These are phyloP conservation scores for Siniperca scherzeri DNA, from an alignment of 2,797 vertebrate species.

Conservation along the genomic window DNA sequence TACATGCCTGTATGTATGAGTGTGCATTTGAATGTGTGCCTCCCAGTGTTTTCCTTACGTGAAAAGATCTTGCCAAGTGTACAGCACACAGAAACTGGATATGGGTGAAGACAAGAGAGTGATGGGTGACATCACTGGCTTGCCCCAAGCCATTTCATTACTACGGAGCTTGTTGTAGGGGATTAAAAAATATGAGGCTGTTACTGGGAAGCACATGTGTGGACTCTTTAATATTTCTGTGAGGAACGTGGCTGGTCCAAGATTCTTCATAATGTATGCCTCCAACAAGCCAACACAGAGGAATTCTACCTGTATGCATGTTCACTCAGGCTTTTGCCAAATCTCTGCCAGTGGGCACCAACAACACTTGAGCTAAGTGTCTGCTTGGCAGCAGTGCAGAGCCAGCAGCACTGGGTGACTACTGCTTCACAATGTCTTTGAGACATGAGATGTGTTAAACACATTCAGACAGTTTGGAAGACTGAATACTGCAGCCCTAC, in stretches of 20 bases:
- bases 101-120: conserved; percentile 54
- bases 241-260: background rate
- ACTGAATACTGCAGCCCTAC: conserved; percentile 47
- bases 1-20: conserved; percentile 43
- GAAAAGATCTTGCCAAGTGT: conserved; percentile 42
- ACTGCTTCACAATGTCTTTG: conserved; percentile 50
- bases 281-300: conserved; percentile 4
- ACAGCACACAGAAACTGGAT: conserved; percentile 63
- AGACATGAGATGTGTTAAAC: conserved; percentile 58
- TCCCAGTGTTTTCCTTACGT: conserved; percentile 45
- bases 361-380: conserved; percentile 60
- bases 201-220: conserved; percentile 45
- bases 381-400: conserved; percentile 50
- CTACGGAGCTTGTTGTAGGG: conserved; percentile 1
- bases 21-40: conserved; percentile 33
- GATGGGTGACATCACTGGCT: conserved; percentile 67
- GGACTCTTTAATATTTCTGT: conserved; percentile 18
- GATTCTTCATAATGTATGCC: background rate
- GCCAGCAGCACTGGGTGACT: conserved; percentile 34
- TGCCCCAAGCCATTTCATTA: conserved; percentile 43
- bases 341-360: conserved; percentile 66
- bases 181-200: conserved; percentile 38
- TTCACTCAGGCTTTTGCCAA: conserved; percentile 33
- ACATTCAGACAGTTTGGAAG: conserved; percentile 59
- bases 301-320: background rate